These are phyloP conservation scores for Momotus momota DNA, from an alignment of 2,797 vertebrate genomes.

Conservation along the genomic window DNA sequence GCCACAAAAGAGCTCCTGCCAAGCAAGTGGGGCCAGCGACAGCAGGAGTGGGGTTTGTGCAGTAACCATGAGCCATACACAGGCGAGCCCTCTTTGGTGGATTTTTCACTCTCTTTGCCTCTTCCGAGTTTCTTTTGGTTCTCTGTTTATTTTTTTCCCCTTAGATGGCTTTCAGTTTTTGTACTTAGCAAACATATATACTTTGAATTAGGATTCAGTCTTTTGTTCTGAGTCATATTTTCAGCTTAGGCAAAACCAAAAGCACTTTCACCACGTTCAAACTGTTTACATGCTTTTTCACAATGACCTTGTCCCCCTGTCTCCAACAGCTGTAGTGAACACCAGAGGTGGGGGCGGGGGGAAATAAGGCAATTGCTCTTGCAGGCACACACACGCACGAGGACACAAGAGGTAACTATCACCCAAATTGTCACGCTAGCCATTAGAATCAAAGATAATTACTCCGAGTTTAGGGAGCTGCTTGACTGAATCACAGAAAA, in stretches of 20 bases:
- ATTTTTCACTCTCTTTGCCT: background rate
- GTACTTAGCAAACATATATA: background rate
- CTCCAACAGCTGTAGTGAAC: background rate
- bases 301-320: background rate
- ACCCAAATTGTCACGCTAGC: background rate
- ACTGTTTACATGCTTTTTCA: background rate
- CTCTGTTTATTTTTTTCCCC: background rate
- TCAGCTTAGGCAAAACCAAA: background rate
- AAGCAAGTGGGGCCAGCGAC: rapidly evolving
- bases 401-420: background rate
- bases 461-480: slow-evolving; percentile 36
- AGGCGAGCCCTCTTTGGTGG: background rate
- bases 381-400: background rate
- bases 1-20: rapidly evolving
- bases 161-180: background rate
- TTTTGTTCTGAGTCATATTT: background rate
- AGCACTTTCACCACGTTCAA: background rate
- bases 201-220: background rate
- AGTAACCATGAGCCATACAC: rapidly evolving
- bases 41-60: background rate
- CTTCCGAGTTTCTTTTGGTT: background rate
- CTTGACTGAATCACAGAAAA: slow-evolving; percentile 52
- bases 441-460: slow-evolving; percentile 26
- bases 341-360: background rate
- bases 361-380: background rate